phyloP scores from a whole-genome alignment of 2,113 vertebrate species.

The Phalacrocorax carbo region DNA sequence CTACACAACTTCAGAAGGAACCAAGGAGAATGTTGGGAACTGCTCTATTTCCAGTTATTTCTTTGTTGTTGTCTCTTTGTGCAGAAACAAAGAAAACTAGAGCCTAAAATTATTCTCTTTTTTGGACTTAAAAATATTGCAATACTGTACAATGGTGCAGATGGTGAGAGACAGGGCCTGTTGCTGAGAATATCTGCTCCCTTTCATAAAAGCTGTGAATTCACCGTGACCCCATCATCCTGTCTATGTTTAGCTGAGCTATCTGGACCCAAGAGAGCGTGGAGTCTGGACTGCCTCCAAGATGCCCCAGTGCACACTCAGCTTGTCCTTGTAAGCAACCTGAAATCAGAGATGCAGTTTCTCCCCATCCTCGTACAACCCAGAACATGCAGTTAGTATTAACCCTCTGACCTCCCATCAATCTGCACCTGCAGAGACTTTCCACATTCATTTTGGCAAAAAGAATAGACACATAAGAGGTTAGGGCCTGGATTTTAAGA shows the following conservation, averaged over 20 bases:
- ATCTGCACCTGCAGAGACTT: not conserved
- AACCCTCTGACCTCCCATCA: not conserved
- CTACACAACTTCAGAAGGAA: not conserved
- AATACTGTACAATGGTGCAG: not conserved
- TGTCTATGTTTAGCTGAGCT: not conserved
- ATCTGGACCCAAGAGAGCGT: not conserved
- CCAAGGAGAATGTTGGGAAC: not conserved
- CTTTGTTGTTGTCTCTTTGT: not conserved
- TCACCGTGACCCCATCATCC: not conserved
- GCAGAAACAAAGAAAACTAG: not conserved
- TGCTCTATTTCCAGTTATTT: not conserved
- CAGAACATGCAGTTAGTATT: fast-evolving
- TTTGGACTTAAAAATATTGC: not conserved
- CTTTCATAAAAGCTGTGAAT: not conserved
- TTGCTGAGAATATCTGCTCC: not conserved
- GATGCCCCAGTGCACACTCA: not conserved
- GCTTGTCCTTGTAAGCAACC: not conserved
- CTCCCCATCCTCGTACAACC: not conserved
- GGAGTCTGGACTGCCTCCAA: not conserved
- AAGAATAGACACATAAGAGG: not conserved
- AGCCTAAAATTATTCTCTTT: not conserved
- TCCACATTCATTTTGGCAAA: not conserved
- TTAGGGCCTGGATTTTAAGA: not conserved
- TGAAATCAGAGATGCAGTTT: not conserved
- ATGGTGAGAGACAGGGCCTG: not conserved